These are phyloP conservation scores for Drosophila conformis DNA, from an alignment of 2,888 invertebrate genomes.

Conservation along the genomic window DNA sequence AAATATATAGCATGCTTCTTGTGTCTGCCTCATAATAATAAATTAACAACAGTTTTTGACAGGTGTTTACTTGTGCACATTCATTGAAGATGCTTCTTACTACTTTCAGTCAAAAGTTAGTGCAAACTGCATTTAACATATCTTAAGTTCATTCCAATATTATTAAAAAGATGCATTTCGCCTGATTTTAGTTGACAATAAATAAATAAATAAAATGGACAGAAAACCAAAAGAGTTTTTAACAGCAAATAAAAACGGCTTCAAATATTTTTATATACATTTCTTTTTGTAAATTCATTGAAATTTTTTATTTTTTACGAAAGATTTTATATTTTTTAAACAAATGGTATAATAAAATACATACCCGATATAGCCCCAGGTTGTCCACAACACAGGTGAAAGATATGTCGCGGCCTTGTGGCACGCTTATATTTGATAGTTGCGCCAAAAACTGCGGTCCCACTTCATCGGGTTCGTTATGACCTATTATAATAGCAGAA, in stretches of 20 bases:
- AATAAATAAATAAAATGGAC: too few relatives aligned
- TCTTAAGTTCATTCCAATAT: background rate
- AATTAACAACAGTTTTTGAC: background rate
- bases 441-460: conserved; percentile 94
- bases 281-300: background rate
- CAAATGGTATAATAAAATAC: background rate
- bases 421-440: conserved; percentile 94
- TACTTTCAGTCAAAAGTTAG: background rate
- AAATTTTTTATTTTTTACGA: background rate
- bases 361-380: conserved; percentile 93
- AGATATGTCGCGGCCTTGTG: conserved; percentile 94
- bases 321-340: background rate
- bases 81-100: background rate
- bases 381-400: conserved; percentile 97
- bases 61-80: background rate
- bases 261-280: background rate
- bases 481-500: conserved; percentile 86
- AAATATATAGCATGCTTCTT: background rate
- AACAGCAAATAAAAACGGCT: background rate
- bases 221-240: background rate
- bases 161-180: background rate
- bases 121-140: background rate
- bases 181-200: too few relatives aligned
- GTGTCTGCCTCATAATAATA: background rate
- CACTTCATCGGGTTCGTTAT: conserved; percentile 88